Evolutionary conservation across 2,888 invertebrate species (phyloP), one percentile per base, ranked within the genome.

Genomic region (Sialis fuliginosa): DNA sequence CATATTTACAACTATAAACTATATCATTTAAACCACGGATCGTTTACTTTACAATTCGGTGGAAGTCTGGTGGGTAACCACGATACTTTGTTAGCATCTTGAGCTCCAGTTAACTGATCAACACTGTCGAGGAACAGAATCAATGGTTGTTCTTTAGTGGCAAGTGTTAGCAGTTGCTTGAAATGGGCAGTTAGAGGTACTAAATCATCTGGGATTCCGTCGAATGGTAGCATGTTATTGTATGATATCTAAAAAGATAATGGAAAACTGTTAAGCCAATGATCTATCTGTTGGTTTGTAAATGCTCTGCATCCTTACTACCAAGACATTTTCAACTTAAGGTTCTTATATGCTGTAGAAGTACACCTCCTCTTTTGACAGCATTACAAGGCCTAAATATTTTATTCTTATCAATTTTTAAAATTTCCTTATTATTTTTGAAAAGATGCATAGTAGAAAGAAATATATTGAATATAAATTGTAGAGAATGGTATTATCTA

Each of bases 101-200:
- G 91, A 0, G 90, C 84, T 0, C 90, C 91, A 6, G 93, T 95
- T 44, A 98, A 70, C 64, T 97, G 95, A 68, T 98, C 97, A 1
- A 98, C 88, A 0, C 95, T 95, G 64, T 98, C 97, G 57, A 98
- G 67, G 62, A 92, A 93, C 40, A 98, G 70, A 0, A 93, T 74
- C 41, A 97, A 68, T 0, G 96, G 95, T 58, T 90, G 88, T 55
- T 86, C 81, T 51, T 72, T 65, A 1, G 75, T 81, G 0, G 91
- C 91, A 63, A 84, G 74, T 6, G 86, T 84, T 49, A 96, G 67
- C 42, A 97, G 72, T 55, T 92, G 87, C 66, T 97, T 97, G 68
- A 97, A 93, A 66, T 95, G 87, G 1, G 92, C 92, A 6, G 93
- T 93, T 35, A 97, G 69, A 1, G 95, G 95, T 32, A 96, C 93